A percentile compares a stretch with the other conserved stretches of the same genome.
Conservation (phyloP, 92 coral and sea anemone genomes). For the Zoanthus sansibaricus region DNA sequence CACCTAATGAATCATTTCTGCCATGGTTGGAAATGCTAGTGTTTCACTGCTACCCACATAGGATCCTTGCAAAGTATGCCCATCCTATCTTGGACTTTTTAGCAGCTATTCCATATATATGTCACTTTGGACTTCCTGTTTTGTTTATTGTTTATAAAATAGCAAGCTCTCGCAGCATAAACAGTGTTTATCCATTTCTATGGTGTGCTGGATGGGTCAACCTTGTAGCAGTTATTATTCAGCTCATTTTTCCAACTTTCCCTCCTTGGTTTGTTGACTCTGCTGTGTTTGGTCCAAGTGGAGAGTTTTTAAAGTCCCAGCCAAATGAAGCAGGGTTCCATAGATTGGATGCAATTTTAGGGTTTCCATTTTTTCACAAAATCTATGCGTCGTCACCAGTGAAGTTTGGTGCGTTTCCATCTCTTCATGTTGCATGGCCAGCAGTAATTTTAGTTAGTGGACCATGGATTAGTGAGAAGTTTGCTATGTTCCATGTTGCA, state of each 20-base stretch:
- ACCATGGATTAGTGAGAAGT: slow-evolving; percentile 99
- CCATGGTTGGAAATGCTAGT: slow-evolving; percentile 96
- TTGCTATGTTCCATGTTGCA: slow-evolving; percentile 98
- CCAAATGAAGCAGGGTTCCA: slow-evolving; percentile 99
- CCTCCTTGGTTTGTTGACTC: slow-evolving; percentile 99
- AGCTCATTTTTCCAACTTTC: slow-evolving; percentile 94
- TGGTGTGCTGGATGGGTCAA: slow-evolving; percentile 99
- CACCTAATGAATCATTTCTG: slow-evolving; percentile 87
- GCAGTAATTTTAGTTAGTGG: slow-evolving; percentile 95
- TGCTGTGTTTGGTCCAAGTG: slow-evolving; percentile 92
- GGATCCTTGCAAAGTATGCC: slow-evolving; percentile 95
- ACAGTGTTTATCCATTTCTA: slow-evolving; percentile 87
- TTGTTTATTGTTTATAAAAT: slow-evolving; percentile 86
- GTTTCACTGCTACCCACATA: slow-evolving; percentile 97
- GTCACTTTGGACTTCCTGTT: slow-evolving; percentile 95
- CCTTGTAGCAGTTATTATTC: slow-evolving; percentile 88
- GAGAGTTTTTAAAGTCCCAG: slow-evolving; percentile 84
- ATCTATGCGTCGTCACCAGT: slow-evolving; percentile 99
- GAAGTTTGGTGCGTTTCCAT: slow-evolving; percentile 98
- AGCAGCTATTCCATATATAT: slow-evolving; percentile 94
- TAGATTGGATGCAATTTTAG: slow-evolving; percentile 92
- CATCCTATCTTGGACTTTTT: slow-evolving; percentile 94
- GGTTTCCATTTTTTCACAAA: slow-evolving; percentile 92
- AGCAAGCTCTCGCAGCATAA: slow-evolving; percentile 76
- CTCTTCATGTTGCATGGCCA: slow-evolving; percentile 99